These are phyloP conservation scores for Furcifer pardalis DNA, from an alignment of 2,797 vertebrate genomes.

Conservation along the genomic window DNA sequence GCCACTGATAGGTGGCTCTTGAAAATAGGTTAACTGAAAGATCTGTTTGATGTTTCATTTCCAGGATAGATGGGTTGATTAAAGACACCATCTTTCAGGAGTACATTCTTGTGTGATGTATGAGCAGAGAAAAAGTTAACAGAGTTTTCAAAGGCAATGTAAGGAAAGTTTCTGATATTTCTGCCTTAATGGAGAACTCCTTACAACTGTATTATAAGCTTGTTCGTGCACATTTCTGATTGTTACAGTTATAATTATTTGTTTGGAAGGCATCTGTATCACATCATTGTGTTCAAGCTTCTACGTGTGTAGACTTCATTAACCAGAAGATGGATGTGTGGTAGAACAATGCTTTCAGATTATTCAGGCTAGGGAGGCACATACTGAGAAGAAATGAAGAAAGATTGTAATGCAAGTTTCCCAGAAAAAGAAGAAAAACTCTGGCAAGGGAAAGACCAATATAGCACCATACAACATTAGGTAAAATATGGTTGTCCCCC, in stretches of 20 bases:
- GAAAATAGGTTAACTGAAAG: constrained; percentile 46
- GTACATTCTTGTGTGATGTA: not conserved
- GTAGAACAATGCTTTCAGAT: not conserved
- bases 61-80: not conserved
- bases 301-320: not conserved
- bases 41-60: not conserved
- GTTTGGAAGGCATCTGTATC: too few relatives aligned
- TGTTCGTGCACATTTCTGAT: not conserved
- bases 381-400: not conserved
- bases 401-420: not conserved
- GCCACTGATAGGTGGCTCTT: constrained; percentile 49
- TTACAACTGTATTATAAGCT: not conserved
- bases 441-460: not conserved
- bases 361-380: not conserved
- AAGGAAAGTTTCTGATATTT: not conserved
- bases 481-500: too few relatives aligned
- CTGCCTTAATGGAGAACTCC: not conserved
- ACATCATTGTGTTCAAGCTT: not conserved
- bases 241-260: not conserved
- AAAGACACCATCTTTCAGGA: not conserved
- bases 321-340: not conserved
- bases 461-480: not conserved
- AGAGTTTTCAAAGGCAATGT: not conserved
- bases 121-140: not conserved
- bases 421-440: too few relatives aligned